Evolutionary conservation across 2,888 invertebrate species (phyloP), one percentile per base, ranked within the genome.

Genomic region (Melieria crassipennis): DNA sequence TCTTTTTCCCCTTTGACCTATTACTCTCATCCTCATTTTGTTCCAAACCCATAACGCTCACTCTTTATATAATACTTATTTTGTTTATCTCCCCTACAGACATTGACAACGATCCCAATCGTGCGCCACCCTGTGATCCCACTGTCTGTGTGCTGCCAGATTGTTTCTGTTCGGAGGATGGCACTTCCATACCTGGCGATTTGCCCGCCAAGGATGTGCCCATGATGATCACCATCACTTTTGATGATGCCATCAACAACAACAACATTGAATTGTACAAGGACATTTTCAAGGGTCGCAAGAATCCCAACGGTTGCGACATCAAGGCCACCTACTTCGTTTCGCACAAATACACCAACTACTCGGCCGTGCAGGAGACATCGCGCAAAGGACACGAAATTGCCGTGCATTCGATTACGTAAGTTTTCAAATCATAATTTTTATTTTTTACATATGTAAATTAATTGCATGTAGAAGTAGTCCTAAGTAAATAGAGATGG

Each of bases 201-300:
- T 88, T 95, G 64, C 94, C 94, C 11, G 86, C 91, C 75, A 93
- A 91, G 87, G 94, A 95, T 82, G 94, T 96, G 0, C 96, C 96
- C 5, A 96, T 96, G 89, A 96, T 96, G 96, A 92, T 97, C 83
- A 96, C 95, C 71, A 93, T 97, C 84, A 96, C 96, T 65, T 97
- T 97, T 85, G 96, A 97, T 84, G 96, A 96, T 82, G 96, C 96
- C 82, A 95, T 97, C 87, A 97, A 97, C 87, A 96, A 96, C 88
- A 96, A 97, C 88, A 97, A 97, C 88, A 96, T 96, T 84, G 96
- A 95, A 80, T 88, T 97, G 65, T 97, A 96, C 90, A 94, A 94
- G 86, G 95, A 96, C 82, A 95, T 97, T 76, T 96, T 97, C 88
- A 94, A 93, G 86, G 93, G 94, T 81, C 91, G 96, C 76, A 94